These are phyloP conservation scores for Macrosteles quadrilineatus DNA, from an alignment of 1,140 invertebrate genomes.

Conservation along the genomic window DNA sequence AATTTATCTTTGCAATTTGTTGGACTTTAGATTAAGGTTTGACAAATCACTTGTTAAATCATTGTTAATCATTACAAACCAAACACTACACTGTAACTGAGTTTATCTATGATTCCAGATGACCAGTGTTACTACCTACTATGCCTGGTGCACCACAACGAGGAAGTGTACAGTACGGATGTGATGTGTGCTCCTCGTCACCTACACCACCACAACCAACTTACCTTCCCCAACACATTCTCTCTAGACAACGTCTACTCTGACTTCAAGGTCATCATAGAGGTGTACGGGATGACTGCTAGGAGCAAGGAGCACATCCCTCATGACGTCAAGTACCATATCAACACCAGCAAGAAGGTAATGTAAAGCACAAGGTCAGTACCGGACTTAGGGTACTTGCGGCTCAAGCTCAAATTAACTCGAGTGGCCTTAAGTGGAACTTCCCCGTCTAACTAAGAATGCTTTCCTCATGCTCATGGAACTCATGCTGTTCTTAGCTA, in stretches of 20 bases:
- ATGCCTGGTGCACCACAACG: slow-evolving; percentile 79
- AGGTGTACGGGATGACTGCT: slow-evolving; percentile 64
- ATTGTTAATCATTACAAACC: no score
- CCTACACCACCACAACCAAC: slow-evolving; percentile 49
- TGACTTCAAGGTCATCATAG: slow-evolving; percentile 83
- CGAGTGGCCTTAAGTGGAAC: no score
- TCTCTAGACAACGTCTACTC: slow-evolving; percentile 77
- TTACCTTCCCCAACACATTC: slow-evolving; percentile 81
- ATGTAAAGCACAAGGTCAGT: neutral
- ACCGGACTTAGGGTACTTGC: no score
- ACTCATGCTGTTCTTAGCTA: no score
- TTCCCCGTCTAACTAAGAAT: no score
- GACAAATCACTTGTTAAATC: no score
- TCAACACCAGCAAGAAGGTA: slow-evolving; percentile 39
- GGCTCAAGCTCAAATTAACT: no score
- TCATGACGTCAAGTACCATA: slow-evolving; percentile 84
- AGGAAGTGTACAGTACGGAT: slow-evolving; percentile 80
- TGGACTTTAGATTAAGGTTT: no score
- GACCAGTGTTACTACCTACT: slow-evolving; percentile 82
- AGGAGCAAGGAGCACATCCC: slow-evolving; percentile 53
- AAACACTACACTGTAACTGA: no score
- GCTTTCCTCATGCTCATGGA: no score
- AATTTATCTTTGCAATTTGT: no score
- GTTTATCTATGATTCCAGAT: slow-evolving; percentile 54
- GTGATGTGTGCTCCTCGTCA: slow-evolving; percentile 61